phyloP scores from a whole-genome alignment of 2,888 invertebrate genomes.

The Ryuthela nishihirai region DNA sequence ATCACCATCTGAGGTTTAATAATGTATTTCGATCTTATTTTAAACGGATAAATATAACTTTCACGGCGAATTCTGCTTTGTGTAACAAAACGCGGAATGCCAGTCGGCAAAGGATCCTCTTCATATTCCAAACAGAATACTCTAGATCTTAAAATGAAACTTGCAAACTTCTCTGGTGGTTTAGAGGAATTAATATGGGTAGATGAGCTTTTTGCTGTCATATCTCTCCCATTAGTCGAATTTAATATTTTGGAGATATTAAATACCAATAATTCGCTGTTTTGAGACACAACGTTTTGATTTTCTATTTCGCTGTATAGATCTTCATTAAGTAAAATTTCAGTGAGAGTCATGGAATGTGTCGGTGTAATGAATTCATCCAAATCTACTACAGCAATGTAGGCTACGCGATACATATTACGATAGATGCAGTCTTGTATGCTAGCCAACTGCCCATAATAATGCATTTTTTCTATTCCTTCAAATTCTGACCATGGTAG shows the following conservation, averaged over 20 bases:
- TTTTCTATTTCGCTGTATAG: no score
- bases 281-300: no score
- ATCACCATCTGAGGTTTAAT: conserved; percentile 5
- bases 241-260: no score
- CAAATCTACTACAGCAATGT: conserved; percentile 25
- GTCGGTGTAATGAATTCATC: conserved; percentile 31
- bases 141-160: conserved; percentile 13
- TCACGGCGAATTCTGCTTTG: conserved; percentile 16
- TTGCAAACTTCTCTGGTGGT: not conserved
- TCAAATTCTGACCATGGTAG: conserved; percentile 22
- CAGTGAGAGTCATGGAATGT: conserved; percentile 6
- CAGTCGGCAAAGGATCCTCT: conserved; percentile 3
- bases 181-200: no score
- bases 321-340: conserved; percentile 8
- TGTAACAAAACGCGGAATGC: conserved; percentile 12
- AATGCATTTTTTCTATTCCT: conserved; percentile 12
- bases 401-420: conserved; percentile 1
- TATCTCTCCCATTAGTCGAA: no score
- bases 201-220: no score
- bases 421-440: conserved; percentile 36
- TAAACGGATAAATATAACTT: conserved; percentile 20
- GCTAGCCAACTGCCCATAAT: conserved; percentile 26
- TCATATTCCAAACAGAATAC: conserved; percentile 23
- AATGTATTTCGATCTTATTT: conserved; percentile 17
- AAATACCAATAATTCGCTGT: no score